A percentile compares a stretch with the other conserved stretches of the same genome.
phyloP scores from a whole-genome alignment of 2,113 vertebrate species.

The Tragelaphus imberbis region DNA sequence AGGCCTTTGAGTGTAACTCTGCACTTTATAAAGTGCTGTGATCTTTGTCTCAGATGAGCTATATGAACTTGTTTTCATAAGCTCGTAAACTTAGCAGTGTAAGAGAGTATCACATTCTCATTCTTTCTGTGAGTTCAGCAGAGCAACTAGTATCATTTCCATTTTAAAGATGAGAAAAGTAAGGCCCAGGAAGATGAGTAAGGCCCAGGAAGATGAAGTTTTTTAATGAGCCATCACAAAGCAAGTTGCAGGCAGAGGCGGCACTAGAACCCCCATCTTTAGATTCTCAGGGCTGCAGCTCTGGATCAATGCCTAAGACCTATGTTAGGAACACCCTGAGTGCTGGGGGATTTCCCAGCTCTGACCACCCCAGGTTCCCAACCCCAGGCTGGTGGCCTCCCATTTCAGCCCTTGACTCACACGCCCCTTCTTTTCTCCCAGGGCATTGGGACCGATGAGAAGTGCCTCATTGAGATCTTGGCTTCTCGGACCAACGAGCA shows the following conservation, averaged over 20 bases:
- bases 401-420: background rate
- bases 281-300: background rate
- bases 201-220: background rate
- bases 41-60: background rate
- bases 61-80: background rate
- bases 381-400: background rate
- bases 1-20: no score
- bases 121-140: background rate
- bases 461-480: conserved; percentile 92
- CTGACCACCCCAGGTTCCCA: background rate
- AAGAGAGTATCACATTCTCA: background rate
- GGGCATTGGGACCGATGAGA: conserved; percentile 93
- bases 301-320: background rate
- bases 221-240: background rate
- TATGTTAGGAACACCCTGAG: background rate
- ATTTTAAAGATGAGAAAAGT: background rate
- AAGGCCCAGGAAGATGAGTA: background rate
- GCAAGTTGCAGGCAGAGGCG: background rate
- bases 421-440: conserved; percentile 51
- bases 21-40: background rate
- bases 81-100: background rate
- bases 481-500: conserved; percentile 93
- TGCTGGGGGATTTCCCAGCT: background rate
- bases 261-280: background rate
- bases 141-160: background rate